Conservation (phyloP, 2,888 invertebrate genomes). For the Rhimphoctona megacephalus region DNA sequence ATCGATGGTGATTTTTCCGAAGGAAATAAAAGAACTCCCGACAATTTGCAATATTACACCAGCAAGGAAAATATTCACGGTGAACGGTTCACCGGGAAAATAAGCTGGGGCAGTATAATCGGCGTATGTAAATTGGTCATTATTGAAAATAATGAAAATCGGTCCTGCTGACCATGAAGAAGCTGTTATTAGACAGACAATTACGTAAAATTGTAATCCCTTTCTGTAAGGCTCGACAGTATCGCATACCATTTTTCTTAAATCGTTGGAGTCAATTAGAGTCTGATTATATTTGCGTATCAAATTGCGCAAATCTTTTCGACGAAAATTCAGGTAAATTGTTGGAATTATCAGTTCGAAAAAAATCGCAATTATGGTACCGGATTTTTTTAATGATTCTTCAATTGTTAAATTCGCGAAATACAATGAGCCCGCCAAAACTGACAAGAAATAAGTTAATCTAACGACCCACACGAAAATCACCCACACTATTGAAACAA, state of each 20-base stretch:
- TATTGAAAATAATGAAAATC: constrained; percentile 58
- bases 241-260: constrained; percentile 37
- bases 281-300: constrained; percentile 69
- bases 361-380: constrained; percentile 44
- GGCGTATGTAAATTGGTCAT: constrained; percentile 65
- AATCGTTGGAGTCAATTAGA: constrained; percentile 58
- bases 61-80: constrained; percentile 52
- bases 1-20: constrained; percentile 72
- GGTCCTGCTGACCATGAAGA: constrained; percentile 65
- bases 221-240: constrained; percentile 67
- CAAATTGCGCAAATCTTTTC: constrained; percentile 61
- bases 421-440: constrained; percentile 48
- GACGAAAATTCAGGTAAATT: constrained; percentile 64
- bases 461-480: constrained; percentile 62
- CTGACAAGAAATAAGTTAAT: constrained; percentile 20
- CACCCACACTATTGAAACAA: constrained; percentile 49
- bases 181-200: constrained; percentile 42
- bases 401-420: not conserved
- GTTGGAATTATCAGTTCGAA: constrained; percentile 65
- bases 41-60: constrained; percentile 63
- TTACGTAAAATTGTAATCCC: constrained; percentile 68
- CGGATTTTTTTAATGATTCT: constrained; percentile 10
- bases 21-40: constrained; percentile 46
- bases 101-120: constrained; percentile 71
- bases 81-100: constrained; percentile 69